These are phyloP conservation scores for Scelioninae gen. 1 DNA, from an alignment of 2,888 invertebrate species.

Conservation along the genomic window DNA sequence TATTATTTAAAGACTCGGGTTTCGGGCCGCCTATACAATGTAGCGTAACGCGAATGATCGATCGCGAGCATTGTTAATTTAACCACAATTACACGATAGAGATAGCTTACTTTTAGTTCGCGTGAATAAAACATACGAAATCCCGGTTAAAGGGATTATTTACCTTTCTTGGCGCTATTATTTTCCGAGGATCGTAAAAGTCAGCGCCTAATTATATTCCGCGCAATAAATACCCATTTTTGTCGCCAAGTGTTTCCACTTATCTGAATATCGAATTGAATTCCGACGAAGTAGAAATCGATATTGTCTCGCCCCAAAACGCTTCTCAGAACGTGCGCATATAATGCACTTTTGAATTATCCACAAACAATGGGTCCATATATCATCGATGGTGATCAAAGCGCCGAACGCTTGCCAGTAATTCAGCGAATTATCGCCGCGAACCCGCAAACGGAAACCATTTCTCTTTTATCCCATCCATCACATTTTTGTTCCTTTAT, in stretches of 20 bases:
- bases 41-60: slow-evolving; percentile 29
- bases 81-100: slow-evolving; percentile 37
- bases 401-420: slow-evolving; percentile 21
- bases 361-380: slow-evolving; percentile 43
- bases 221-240: slow-evolving; percentile 47
- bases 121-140: slow-evolving; percentile 52
- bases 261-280: slow-evolving; percentile 42
- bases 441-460: background rate
- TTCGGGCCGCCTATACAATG: slow-evolving; percentile 11
- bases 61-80: slow-evolving; percentile 52
- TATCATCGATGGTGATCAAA: slow-evolving; percentile 48
- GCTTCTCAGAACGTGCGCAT: slow-evolving; percentile 33
- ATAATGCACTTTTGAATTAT: slow-evolving; percentile 60
- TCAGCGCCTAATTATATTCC: slow-evolving; percentile 46
- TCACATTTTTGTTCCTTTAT: no score
- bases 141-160: slow-evolving; percentile 44
- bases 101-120: slow-evolving; percentile 41
- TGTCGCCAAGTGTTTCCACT: slow-evolving; percentile 34
- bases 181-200: slow-evolving; percentile 23
- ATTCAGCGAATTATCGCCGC: slow-evolving; percentile 18
- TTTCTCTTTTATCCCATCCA: background rate
- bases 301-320: slow-evolving; percentile 28
- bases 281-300: slow-evolving; percentile 38
- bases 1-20: slow-evolving; percentile 36
- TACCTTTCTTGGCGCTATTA: slow-evolving; percentile 23